These are phyloP conservation scores for Eupithecia centaureata DNA, from an alignment of 2,888 invertebrate species.

Conservation along the genomic window DNA sequence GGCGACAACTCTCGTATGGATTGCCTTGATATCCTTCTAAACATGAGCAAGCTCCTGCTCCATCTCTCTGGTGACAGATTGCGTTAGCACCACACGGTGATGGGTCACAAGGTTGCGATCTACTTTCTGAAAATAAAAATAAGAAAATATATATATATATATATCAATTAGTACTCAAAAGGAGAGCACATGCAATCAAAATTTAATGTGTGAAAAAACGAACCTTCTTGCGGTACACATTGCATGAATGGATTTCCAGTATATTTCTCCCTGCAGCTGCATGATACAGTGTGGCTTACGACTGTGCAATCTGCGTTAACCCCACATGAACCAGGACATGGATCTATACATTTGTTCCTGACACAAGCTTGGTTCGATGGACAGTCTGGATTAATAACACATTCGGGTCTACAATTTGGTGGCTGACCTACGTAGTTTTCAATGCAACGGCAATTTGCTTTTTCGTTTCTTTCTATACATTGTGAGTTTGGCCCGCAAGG, in stretches of 20 bases:
- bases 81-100: conserved; percentile 95
- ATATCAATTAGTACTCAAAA: background rate
- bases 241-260: conserved; percentile 93
- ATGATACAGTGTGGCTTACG: conserved; percentile 91
- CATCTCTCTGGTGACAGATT: conserved; percentile 89
- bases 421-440: conserved; percentile 90
- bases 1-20: conserved; percentile 93
- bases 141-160: background rate
- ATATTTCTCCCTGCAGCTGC: conserved; percentile 89
- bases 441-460: conserved; percentile 90
- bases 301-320: conserved; percentile 91
- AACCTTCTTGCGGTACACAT: conserved; percentile 86
- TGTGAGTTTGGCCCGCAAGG: conserved; percentile 93
- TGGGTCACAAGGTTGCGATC: conserved; percentile 90
- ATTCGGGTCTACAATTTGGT: conserved; percentile 92
- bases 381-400: conserved; percentile 92
- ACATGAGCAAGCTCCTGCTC: conserved; percentile 91
- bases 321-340: conserved; percentile 92
- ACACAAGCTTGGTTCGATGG: conserved; percentile 90
- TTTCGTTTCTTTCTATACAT: conserved; percentile 86
- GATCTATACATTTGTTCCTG: conserved; percentile 91
- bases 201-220: conserved; percentile 19
- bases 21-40: conserved; percentile 92
- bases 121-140: conserved; percentile 75
- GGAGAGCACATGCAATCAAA: background rate